A percentile compares a stretch with the other conserved stretches of the same genome.
Evolutionary conservation across 2,888 invertebrate species (phyloP).

Genomic region (Diploptera punctata): DNA sequence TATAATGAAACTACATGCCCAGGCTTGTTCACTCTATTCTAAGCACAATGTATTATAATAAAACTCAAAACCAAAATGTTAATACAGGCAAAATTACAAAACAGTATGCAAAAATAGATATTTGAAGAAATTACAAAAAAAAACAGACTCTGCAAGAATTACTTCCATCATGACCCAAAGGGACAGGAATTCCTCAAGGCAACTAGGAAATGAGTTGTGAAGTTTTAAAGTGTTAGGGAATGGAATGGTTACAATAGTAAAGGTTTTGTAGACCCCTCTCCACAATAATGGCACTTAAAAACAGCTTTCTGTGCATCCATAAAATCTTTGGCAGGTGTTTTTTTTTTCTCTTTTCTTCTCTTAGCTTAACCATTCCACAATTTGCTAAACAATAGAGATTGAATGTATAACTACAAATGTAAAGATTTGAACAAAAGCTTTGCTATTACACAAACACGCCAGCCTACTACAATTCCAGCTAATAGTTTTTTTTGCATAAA

Average conservation of each 20-base stretch:
- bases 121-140: constrained; percentile 44
- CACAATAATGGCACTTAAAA: constrained; percentile 41
- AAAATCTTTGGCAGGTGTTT: constrained; percentile 30
- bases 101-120: constrained; percentile 45
- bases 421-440: constrained; percentile 20
- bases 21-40: constrained; percentile 43
- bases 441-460: constrained; percentile 24
- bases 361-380: constrained; percentile 29
- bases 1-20: constrained; percentile 41
- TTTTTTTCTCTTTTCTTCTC: no score
- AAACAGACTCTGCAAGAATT: constrained; percentile 38
- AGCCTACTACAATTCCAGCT: constrained; percentile 24
- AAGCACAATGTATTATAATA: constrained; percentile 42
- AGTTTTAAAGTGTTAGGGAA: no score
- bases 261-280: constrained; percentile 25
- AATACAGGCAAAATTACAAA: constrained; percentile 44
- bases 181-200: constrained; percentile 40
- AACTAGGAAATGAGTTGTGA: constrained; percentile 34
- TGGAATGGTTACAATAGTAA: constrained; percentile 18
- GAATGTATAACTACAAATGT: constrained; percentile 8
- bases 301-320: constrained; percentile 32
- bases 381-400: constrained; percentile 2
- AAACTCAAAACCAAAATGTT: constrained; percentile 33
- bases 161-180: constrained; percentile 36
- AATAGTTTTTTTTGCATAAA: constrained; percentile 50